A percentile compares a stretch with the other conserved stretches of the same genome.
These are phyloP conservation scores for Drosophila nigrodunni DNA, from an alignment of 1,140 invertebrate genomes.

Conservation along the genomic window DNA sequence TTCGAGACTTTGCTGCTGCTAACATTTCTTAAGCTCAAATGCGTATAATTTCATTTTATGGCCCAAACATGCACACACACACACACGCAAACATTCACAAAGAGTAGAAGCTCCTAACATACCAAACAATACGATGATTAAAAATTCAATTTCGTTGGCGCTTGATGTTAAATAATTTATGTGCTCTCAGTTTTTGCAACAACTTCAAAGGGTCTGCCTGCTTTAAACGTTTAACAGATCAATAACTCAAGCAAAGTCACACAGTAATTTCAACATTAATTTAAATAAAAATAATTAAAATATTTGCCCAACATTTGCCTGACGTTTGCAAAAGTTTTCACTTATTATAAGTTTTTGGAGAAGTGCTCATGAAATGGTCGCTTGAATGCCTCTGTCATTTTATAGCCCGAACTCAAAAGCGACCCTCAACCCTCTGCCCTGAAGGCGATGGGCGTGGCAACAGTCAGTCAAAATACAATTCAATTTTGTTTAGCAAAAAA, in stretches of 20 bases:
- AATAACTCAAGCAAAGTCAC: slow-evolving; percentile 4
- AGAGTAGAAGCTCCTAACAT: not conserved
- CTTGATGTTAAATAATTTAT: slow-evolving; percentile 66
- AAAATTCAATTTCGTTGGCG: slow-evolving; percentile 72
- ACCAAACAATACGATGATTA: slow-evolving; percentile 49
- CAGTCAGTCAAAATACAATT: slow-evolving; percentile 73
- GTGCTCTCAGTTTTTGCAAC: not conserved
- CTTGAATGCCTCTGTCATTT: slow-evolving; percentile 54
- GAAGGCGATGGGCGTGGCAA: not conserved
- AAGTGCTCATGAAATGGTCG: slow-evolving; percentile 26
- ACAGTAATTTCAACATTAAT: not conserved
- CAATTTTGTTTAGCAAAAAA: slow-evolving; percentile 71
- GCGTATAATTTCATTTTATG: slow-evolving; percentile 72
- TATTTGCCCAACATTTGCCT: slow-evolving; percentile 11
- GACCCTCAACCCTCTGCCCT: not conserved
- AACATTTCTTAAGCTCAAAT: slow-evolving; percentile 63
- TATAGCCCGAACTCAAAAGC: slow-evolving; percentile 31
- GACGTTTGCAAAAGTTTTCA: slow-evolving; percentile 12
- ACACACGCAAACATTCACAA: not conserved
- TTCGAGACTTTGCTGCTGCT: slow-evolving; percentile 3
- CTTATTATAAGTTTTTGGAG: slow-evolving; percentile 12
- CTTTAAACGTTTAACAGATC: slow-evolving; percentile 12
- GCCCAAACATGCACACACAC: slow-evolving; percentile 33
- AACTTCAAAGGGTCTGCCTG: not conserved
- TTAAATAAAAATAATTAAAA: slow-evolving; percentile 17